Evolutionary conservation across 2,888 invertebrate genomes (phyloP), one percentile per base, ranked within the genome.

Genomic region (Corythucha ciliata): DNA sequence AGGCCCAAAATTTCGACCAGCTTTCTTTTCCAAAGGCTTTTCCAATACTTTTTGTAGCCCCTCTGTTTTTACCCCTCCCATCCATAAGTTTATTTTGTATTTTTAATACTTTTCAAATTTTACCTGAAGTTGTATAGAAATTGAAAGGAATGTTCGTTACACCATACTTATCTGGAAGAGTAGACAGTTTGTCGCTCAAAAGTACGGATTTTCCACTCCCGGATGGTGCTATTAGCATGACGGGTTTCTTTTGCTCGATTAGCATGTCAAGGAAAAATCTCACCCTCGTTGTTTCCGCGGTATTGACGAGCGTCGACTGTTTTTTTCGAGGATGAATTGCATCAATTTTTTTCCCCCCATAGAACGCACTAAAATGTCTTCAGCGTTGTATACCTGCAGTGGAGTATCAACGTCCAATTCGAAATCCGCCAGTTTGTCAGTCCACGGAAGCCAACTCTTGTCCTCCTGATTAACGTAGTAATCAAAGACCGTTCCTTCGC

Each of bases 151-250:
- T 89, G 69, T 90, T 92, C 5, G 86, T 81, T 6, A 92, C 74
- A 25, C 83, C 80, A 66, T 81, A 93, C 33, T 80, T 80, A 7
- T 87, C 83, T 0, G 83, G 72, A 26, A 94, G 67, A 0, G 74
- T 69, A 55, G 76, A 74, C 10, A 94, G 72, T 65, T 90, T 91
- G 54, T 88, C 88, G 32, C 81, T 79, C 53, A 93, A 81, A 41
- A 91, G 77, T 12, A 93, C 90, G 45, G 88, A 87, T 71, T 94
- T 94, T 4, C 94, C 94, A 52, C 86, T 84, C 2, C 93, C 93
- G 0, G 90, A 86, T 18, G 78, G 76, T 1, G 92, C 93, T 2
- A 93, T 86, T 55, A 94, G 68, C 93, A 94, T 92, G 2, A 92
- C 77, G 0, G 94, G 92, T 62, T 84, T 80, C 60, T 77, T 75